Percentiles rank a stretch among this genome's conserved stretches.
Conservation (phyloP, 2,888 invertebrate species). For the Nysson spinosus region DNA sequence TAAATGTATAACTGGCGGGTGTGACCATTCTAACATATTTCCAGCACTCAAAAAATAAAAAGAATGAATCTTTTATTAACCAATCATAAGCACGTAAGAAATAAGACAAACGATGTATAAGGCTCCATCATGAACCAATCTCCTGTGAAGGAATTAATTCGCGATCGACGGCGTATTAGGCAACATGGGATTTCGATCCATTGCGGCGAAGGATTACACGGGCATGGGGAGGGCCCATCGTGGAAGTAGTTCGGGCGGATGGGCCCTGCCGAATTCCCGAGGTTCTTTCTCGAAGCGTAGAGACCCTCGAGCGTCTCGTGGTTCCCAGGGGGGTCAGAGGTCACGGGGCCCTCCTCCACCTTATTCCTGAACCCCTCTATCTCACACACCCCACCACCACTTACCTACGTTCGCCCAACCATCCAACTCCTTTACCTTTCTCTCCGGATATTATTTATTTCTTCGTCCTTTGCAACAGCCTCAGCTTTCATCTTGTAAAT, state of each 20-base stretch:
- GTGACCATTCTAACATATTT: too few species aligned
- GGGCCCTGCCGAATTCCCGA: constrained; percentile 61
- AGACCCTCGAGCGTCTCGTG: constrained; percentile 49
- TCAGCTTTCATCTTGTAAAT: background rate
- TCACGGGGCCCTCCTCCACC: constrained; percentile 63
- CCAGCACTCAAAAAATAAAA: too few species aligned
- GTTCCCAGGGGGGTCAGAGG: constrained; percentile 72
- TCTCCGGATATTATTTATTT: constrained; percentile 31
- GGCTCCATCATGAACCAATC: background rate
- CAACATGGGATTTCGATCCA: constrained; percentile 17
- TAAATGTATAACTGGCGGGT: too few species aligned
- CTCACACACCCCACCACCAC: constrained; percentile 34
- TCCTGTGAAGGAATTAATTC: constrained; percentile 42
- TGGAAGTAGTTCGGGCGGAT: constrained; percentile 56
- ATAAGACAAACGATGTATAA: too few species aligned
- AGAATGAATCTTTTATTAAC: too few species aligned
- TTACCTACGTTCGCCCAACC: constrained; percentile 43
- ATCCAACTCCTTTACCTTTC: constrained; percentile 9
- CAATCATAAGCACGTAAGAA: too few species aligned
- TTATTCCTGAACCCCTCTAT: constrained; percentile 44
- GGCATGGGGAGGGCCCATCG: constrained; percentile 10
- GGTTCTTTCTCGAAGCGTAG: constrained; percentile 54
- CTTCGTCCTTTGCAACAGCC: background rate
- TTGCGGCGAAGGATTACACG: constrained; percentile 12
- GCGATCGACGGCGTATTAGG: constrained; percentile 28